Conservation (phyloP, 2,888 invertebrate genomes). For the Cryptus armator region DNA sequence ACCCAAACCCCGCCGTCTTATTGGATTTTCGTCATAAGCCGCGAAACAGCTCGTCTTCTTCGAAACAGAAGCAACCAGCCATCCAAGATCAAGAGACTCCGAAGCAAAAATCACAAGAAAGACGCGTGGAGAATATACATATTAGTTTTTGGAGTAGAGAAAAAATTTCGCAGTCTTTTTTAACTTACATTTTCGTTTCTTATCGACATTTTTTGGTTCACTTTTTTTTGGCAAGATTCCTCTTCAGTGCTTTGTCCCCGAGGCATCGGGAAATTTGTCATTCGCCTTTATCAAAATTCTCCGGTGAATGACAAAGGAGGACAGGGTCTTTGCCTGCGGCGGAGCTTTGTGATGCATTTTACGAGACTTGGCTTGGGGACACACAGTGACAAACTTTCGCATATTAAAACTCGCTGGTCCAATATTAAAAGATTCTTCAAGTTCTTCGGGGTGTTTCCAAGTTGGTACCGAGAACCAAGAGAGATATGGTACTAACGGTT, state of each 20-base stretch:
- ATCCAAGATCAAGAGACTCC: conserved; percentile 12
- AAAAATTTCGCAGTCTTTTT: not conserved
- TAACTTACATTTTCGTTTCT: not conserved
- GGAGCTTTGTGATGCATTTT: conserved; percentile 5
- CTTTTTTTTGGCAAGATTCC: not conserved
- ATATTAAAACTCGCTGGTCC: conserved; percentile 70
- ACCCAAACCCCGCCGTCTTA: conserved; percentile 72
- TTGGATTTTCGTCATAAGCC: conserved; percentile 74
- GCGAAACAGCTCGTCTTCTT: conserved; percentile 10
- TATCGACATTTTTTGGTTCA: not conserved
- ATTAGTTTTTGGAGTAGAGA: not conserved
- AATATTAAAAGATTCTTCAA: conserved; percentile 76
- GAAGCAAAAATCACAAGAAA: conserved; percentile 48
- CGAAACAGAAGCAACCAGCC: conserved; percentile 31
- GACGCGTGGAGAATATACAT: conserved; percentile 29
- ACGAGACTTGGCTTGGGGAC: conserved; percentile 39
- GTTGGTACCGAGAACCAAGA: not conserved
- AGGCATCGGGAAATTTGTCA: conserved; percentile 66
- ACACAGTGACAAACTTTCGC: conserved; percentile 71
- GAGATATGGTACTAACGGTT: not conserved
- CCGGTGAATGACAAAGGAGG: conserved; percentile 67
- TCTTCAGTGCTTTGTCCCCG: not conserved
- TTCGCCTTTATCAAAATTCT: conserved; percentile 70
- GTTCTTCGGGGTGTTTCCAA: not conserved
- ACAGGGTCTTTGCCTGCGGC: conserved; percentile 1